Evolutionary conservation across 1,140 invertebrate species (phyloP).

Genomic region (Geopemphigus sp.): DNA sequence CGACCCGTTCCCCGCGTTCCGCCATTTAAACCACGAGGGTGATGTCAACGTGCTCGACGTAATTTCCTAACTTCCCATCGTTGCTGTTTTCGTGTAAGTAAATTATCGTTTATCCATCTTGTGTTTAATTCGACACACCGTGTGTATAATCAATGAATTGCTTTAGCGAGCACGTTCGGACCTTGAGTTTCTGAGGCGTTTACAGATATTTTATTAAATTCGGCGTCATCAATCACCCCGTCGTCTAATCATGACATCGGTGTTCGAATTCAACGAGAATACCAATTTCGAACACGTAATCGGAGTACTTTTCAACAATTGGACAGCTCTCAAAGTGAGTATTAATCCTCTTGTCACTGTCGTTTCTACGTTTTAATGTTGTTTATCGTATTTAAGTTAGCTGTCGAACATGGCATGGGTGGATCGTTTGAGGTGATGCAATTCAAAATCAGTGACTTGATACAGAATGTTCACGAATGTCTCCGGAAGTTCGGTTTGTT

Average conservation of each 20-base stretch:
- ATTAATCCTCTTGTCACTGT: neutral
- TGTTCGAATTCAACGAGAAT: neutral
- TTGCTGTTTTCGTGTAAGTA: no score
- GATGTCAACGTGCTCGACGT: neutral
- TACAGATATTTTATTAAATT: no score
- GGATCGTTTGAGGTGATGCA: slow-evolving; percentile 24
- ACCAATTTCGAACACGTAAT: slow-evolving; percentile 12
- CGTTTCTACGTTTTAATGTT: neutral
- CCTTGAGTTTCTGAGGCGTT: no score
- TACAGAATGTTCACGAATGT: slow-evolving; percentile 2
- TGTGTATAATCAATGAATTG: no score
- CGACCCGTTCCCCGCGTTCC: no score
- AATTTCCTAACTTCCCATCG: neutral
- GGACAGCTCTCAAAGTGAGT: slow-evolving; percentile 15
- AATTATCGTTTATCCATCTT: no score
- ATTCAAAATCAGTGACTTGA: slow-evolving; percentile 22
- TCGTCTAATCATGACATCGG: neutral
- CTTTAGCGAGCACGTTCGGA: no score
- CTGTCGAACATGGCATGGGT: slow-evolving; percentile 39
- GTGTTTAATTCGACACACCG: no score
- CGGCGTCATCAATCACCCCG: no score
- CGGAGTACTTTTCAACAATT: neutral
- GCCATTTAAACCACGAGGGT: neutral
- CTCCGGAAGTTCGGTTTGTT: slow-evolving; percentile 17
- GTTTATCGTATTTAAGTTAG: slow-evolving; percentile 6